Percentiles rank a stretch among this genome's conserved stretches.
Evolutionary conservation across 2,888 invertebrate species (phyloP).

Genomic region (Aspidiotus destructor): DNA sequence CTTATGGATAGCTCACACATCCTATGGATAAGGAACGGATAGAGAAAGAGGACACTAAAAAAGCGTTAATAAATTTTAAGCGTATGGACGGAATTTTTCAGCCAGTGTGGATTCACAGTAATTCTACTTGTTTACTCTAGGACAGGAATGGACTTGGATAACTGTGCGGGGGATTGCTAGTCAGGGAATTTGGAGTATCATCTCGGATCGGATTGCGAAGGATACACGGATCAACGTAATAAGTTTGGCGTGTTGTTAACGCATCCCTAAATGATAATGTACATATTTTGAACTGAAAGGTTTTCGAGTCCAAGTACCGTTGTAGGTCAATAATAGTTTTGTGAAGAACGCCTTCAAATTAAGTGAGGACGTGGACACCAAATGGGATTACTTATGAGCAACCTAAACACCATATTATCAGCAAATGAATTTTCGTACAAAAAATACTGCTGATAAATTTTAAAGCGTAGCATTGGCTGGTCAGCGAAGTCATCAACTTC

Average conservation of each 20-base stretch:
- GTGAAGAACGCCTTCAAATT: too few species aligned
- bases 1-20: conserved; percentile 31
- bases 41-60: conserved; percentile 17
- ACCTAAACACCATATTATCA: too few species aligned
- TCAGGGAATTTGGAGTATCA: conserved; percentile 26
- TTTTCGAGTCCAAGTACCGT: too few species aligned
- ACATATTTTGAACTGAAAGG: neutral
- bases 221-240: neutral
- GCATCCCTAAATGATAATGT: neutral
- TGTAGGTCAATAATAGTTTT: too few species aligned
- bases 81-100: conserved; percentile 29
- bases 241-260: neutral
- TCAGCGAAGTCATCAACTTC: too few species aligned
- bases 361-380: too few species aligned
- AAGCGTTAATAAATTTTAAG: conserved; percentile 17
- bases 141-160: conserved; percentile 29
- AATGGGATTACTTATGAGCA: too few species aligned
- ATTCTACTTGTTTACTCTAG: conserved; percentile 23
- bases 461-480: too few species aligned
- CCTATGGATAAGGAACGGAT: conserved; percentile 31
- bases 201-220: conserved; percentile 1
- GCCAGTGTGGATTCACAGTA: conserved; percentile 26
- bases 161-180: conserved; percentile 25
- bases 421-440: too few species aligned
- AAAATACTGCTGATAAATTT: too few species aligned